These are phyloP conservation scores for Troides helena DNA, from an alignment of 2,888 invertebrate genomes.

Conservation along the genomic window DNA sequence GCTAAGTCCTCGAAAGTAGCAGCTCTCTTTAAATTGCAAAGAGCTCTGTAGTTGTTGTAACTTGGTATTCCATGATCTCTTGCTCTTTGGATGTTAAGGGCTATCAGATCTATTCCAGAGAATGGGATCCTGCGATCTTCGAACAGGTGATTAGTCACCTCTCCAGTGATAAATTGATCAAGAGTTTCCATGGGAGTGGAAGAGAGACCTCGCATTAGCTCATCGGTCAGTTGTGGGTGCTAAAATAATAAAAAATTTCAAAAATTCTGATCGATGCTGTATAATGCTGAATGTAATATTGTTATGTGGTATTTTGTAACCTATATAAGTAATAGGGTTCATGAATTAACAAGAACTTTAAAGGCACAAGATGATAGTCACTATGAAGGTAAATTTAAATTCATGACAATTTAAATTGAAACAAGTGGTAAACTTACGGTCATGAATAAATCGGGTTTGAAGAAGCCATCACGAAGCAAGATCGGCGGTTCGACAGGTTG, in stretches of 20 bases:
- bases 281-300: too few species aligned
- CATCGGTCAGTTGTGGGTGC: conserved; percentile 89
- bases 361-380: not conserved
- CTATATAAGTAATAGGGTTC: too few species aligned
- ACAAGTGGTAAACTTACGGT: conserved; percentile 60
- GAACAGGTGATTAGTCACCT: conserved; percentile 96
- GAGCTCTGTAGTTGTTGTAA: conserved; percentile 93
- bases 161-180: conserved; percentile 96
- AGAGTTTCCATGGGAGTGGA: conserved; percentile 96
- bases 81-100: conserved; percentile 92
- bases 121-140: conserved; percentile 94
- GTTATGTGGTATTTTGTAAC: too few species aligned
- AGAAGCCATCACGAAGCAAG: conserved; percentile 92
- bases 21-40: conserved; percentile 94
- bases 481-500: conserved; percentile 92
- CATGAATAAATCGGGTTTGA: conserved; percentile 92
- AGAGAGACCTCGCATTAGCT: conserved; percentile 90
- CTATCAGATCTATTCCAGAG: conserved; percentile 95
- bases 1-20: conserved; percentile 91
- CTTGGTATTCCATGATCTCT: conserved; percentile 94
- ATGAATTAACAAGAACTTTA: too few species aligned
- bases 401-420: not conserved
- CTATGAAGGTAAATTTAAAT: too few species aligned
- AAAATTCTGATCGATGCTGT: too few species aligned
- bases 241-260: conserved; percentile 36